Percentiles rank a stretch among this genome's conserved stretches.
phyloP scores from a whole-genome alignment of 2,797 vertebrate species.

The Sebastes hopkinsi region DNA sequence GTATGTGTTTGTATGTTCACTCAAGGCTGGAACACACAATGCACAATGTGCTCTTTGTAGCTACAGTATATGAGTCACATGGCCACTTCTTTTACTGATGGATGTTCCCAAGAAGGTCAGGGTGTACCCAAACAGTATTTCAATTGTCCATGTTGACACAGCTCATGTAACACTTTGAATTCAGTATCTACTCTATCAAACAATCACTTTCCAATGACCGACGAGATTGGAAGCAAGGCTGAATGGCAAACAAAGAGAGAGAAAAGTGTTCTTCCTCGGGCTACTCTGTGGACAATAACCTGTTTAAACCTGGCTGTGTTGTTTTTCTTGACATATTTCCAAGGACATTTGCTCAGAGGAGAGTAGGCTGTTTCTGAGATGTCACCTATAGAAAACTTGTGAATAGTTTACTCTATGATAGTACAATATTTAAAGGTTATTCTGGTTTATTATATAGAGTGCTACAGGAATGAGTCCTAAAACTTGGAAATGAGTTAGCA shows the following conservation, averaged over 20 bases:
- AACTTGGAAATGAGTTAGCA: no score
- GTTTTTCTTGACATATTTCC: neutral
- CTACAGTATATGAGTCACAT: neutral
- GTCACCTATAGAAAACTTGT: neutral
- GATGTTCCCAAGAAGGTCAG: conserved; percentile 22
- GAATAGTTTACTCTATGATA: neutral
- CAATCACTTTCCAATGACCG: neutral
- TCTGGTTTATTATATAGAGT: neutral
- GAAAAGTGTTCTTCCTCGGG: neutral
- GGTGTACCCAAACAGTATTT: neutral
- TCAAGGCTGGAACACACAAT: neutral
- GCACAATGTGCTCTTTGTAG: neutral
- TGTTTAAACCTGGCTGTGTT: neutral
- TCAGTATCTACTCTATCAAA: conserved; percentile 4
- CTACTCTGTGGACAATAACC: neutral
- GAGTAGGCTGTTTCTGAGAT: neutral
- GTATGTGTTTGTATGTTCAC: neutral
- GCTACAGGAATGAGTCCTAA: no score
- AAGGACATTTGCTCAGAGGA: neutral
- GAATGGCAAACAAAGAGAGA: neutral
- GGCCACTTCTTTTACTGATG: neutral
- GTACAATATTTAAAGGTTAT: neutral
- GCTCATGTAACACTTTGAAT: conserved; percentile 1
- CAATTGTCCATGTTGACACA: neutral
- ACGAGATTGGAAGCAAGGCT: neutral